These are phyloP conservation scores for Anthonomus grandis DNA, from an alignment of 1,140 invertebrate genomes.

Conservation along the genomic window DNA sequence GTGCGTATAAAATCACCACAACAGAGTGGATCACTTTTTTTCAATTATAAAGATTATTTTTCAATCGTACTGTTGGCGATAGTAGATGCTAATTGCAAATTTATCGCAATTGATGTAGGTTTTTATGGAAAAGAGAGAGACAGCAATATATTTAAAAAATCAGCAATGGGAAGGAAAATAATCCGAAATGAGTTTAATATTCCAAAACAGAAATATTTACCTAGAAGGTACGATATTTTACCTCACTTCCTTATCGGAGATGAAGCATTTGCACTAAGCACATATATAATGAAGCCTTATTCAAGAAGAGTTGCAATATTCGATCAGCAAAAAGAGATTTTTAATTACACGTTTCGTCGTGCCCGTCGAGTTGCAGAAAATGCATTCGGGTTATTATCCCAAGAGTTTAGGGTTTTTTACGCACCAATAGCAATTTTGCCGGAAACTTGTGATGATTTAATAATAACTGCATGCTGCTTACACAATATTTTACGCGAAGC, in stretches of 20 bases:
- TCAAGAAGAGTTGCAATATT: conserved; percentile 9
- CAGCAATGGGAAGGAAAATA: conserved; percentile 23
- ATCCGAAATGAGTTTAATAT: conserved; percentile 12
- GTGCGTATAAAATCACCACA: conserved; percentile 40
- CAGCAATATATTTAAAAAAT: too few species aligned
- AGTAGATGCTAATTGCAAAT: too few species aligned
- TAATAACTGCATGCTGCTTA: conserved; percentile 10
- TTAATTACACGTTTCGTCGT: conserved; percentile 23
- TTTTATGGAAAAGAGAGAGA: conserved; percentile 46
- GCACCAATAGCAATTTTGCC: conserved; percentile 15
- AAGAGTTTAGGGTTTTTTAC: conserved; percentile 21
- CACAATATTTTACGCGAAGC: conserved; percentile 23
- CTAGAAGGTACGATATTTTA: not conserved
- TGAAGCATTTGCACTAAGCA: conserved; percentile 13
- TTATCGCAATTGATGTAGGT: conserved; percentile 48
- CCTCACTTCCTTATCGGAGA: conserved; percentile 14
- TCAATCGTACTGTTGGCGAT: conserved; percentile 48
- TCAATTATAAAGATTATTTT: conserved; percentile 49
- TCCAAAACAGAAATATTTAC: conserved; percentile 12
- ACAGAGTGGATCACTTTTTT: too few species aligned
- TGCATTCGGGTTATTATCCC: too few species aligned
- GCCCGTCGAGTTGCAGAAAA: conserved; percentile 17
- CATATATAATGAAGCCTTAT: conserved; percentile 14
- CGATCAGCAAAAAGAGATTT: conserved; percentile 21
- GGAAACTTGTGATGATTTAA: conserved; percentile 18